A percentile compares a stretch with the other conserved stretches of the same genome.
Conservation (phyloP, 1,140 invertebrate genomes). For the Cherax quadricarinatus region DNA sequence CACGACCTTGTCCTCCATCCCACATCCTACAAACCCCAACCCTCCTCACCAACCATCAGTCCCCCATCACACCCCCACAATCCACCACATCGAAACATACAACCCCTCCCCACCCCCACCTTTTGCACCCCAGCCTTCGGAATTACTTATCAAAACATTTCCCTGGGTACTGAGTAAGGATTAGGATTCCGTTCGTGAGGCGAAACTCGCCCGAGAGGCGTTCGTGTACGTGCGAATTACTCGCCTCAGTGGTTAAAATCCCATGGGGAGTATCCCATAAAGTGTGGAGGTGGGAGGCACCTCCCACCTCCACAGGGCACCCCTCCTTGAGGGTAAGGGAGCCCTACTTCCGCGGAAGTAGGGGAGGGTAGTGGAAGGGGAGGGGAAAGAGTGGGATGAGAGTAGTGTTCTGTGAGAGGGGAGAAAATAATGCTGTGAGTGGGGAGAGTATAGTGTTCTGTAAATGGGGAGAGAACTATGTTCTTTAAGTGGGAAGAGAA, state of each 20-base stretch:
- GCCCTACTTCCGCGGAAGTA: no score
- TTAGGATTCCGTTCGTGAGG: conserved; percentile 6
- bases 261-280: not conserved
- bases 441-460: no score
- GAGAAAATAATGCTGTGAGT: not conserved
- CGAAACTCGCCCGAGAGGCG: conserved; percentile 21
- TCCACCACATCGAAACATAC: not conserved
- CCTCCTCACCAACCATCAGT: no score
- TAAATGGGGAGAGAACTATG: no score
- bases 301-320: not conserved
- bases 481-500: no score
- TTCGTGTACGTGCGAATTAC: conserved; percentile 54
- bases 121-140: not conserved
- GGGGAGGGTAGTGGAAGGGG: no score
- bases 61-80: not conserved
- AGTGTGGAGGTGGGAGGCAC: conserved; percentile 4
- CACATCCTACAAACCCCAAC: no score
- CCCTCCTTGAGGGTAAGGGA: no score
- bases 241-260: conserved; percentile 32
- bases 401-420: not conserved
- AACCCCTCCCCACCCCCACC: no score
- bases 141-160: conserved; percentile 39
- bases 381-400: not conserved
- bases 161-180: conserved; percentile 6
- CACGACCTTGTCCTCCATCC: no score